These are phyloP conservation scores for Agrotis exclamationis DNA, from an alignment of 2,888 invertebrate genomes.

Conservation along the genomic window DNA sequence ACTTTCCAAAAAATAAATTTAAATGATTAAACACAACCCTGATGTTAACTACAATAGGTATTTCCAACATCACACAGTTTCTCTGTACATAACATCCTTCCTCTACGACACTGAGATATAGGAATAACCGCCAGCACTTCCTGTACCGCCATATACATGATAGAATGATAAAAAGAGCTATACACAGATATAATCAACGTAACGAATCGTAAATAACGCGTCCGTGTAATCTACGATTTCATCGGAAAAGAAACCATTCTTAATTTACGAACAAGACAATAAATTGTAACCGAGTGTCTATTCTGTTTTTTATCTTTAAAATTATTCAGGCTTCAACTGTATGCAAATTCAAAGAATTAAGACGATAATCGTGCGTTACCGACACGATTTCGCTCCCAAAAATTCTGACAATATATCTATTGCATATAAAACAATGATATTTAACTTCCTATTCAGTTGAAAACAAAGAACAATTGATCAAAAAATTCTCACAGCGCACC, in stretches of 20 bases:
- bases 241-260: conserved; percentile 29
- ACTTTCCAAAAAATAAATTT: too few relatives aligned
- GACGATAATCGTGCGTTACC: conserved; percentile 40
- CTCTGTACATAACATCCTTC: conserved; percentile 50
- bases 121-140: conserved; percentile 46
- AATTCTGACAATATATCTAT: not conserved
- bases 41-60: not conserved
- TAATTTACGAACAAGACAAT: conserved; percentile 28
- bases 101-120: conserved; percentile 51
- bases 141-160: conserved; percentile 53
- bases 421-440: conserved; percentile 56
- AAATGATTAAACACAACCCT: not conserved
- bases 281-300: not conserved
- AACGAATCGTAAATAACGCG: conserved; percentile 59
- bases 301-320: conserved; percentile 6
- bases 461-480: conserved; percentile 71
- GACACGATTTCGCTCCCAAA: conserved; percentile 39
- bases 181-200: conserved; percentile 45
- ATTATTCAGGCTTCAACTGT: conserved; percentile 17
- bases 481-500: conserved; percentile 69
- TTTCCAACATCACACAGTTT: not conserved
- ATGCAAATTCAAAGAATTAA: conserved; percentile 17
- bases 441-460: conserved; percentile 52
- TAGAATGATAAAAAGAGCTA: conserved; percentile 41
- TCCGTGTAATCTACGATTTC: conserved; percentile 55